Evolutionary conservation across 2,797 vertebrate species (phyloP).

Genomic region (Erethizon dorsatum): DNA sequence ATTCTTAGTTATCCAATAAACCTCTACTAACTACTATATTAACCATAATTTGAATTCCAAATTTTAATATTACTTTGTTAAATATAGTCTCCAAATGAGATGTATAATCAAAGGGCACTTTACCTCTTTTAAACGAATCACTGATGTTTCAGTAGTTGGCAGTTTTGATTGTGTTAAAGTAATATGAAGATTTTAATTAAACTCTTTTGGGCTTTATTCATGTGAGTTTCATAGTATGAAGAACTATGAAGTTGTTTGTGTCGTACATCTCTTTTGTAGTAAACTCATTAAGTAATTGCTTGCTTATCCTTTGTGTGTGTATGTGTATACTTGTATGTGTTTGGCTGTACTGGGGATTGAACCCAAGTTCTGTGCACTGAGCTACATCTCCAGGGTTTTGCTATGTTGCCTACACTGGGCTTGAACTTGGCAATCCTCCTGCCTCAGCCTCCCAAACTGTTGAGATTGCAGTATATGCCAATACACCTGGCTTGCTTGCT

Average conservation of each 20-base stretch:
- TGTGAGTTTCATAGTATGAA: conserved; percentile 37
- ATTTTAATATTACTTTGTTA: conserved; percentile 59
- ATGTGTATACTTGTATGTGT: not conserved
- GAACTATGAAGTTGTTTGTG: conserved; percentile 43
- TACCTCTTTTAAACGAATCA: conserved; percentile 58
- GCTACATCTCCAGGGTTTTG: not conserved
- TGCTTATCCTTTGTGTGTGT: not conserved
- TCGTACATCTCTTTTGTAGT: not conserved
- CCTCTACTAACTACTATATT: not conserved
- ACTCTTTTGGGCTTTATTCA: conserved; percentile 11
- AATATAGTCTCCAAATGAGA: conserved; percentile 54
- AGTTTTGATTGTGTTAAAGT: conserved; percentile 49
- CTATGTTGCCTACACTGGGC: not conserved
- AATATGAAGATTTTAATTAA: conserved; percentile 47
- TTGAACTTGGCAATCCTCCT: not conserved
- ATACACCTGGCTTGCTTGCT: not conserved
- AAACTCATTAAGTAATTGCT: not conserved
- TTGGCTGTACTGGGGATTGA: not conserved
- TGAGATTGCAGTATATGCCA: not conserved
- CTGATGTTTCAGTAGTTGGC: conserved; percentile 20
- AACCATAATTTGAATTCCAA: conserved; percentile 45
- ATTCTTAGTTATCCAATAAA: not conserved
- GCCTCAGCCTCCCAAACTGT: not conserved
- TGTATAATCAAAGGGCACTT: conserved; percentile 44
- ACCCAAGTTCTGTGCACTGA: not conserved